These are phyloP conservation scores for Conomelus anceps DNA, from an alignment of 2,888 invertebrate genomes.

Conservation along the genomic window DNA sequence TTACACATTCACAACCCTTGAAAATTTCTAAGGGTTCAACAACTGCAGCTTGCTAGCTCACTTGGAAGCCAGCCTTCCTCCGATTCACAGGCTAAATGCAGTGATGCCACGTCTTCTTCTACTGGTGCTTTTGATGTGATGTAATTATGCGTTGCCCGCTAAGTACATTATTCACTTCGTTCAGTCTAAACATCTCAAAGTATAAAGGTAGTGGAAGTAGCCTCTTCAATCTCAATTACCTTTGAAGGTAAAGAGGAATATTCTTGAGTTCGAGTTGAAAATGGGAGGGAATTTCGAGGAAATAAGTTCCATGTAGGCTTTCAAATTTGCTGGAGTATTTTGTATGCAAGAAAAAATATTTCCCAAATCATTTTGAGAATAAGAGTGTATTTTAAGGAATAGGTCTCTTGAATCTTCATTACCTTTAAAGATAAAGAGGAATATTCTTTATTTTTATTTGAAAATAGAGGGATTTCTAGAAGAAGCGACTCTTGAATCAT, in stretches of 20 bases:
- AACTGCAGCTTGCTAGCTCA: not conserved
- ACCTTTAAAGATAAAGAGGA: too few species aligned
- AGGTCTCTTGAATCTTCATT: too few species aligned
- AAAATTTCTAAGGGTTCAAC: not conserved
- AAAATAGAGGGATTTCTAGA: too few species aligned
- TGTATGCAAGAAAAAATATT: too few species aligned
- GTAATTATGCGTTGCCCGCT: not conserved
- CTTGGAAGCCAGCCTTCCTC: not conserved
- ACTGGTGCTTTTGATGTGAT: not conserved
- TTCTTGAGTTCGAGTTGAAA: not conserved
- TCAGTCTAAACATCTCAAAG: not conserved
- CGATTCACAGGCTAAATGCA: not conserved
- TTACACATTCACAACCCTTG: not conserved
- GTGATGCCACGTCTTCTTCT: not conserved
- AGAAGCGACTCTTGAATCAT: too few species aligned
- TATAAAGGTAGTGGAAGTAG: not conserved
- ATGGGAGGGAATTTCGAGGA: not conserved
- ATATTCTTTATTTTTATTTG: too few species aligned
- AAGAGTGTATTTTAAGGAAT: too few species aligned
- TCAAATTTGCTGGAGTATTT: too few species aligned
- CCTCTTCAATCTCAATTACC: not conserved
- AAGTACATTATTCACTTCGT: too few species aligned
- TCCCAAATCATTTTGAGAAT: too few species aligned
- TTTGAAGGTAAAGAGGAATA: not conserved
- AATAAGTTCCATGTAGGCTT: too few species aligned